Base-by-base conservation (phyloP, 2,888 invertebrate genomes). In the Eudemis profundana region DNA sequence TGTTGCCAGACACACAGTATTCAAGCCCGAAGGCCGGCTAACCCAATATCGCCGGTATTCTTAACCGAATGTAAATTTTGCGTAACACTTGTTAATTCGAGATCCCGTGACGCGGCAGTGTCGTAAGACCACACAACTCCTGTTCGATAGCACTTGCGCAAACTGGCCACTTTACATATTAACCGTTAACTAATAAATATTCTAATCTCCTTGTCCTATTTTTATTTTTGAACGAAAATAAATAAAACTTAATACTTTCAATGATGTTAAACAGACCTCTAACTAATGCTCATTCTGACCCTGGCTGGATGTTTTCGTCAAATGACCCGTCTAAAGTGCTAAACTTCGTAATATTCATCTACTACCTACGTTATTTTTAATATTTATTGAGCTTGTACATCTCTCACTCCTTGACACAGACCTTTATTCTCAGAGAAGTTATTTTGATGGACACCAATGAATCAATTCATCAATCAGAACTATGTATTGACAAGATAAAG, bases 131-230 rank as follows among this genome's bases (percentile, higher is more conserved):
- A 77, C 78, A 77, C 79, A 77, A 74, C 78, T 85, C 84, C 87
- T 88, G 86, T 86, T 85, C 79, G 76, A 77, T 75, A 72, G 73
- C 76, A 75, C 82, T 90, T 90, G 83, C 89, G 88, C 85, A 90
- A 89, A 76, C 68, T 53, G 54, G 64, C 64, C 59, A 50, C 14
- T 54, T n/a, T 38, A 63, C 17, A 19, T 21, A 42, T 44, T 21
- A 50, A 42, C 50, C 40, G 42, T 23, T 23, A 51, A 50, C 44
- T 17, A 57, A 57, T 33, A 17, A 14, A 42, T 44, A 19, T 33
- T 54, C 14, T 29, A 54, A 54, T 42, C 15, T 42, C 54, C 54
- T 54, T 54, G 54, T 17, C 54, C 54, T 17, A 54, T 54, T 42
- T 53, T 54, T 42, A 17, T 27, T 54, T 42, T 27, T 42, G 27